A percentile compares a stretch with the other conserved stretches of the same genome.
Evolutionary conservation across 2,113 vertebrate species (phyloP).

Genomic region (Lepus europaeus): DNA sequence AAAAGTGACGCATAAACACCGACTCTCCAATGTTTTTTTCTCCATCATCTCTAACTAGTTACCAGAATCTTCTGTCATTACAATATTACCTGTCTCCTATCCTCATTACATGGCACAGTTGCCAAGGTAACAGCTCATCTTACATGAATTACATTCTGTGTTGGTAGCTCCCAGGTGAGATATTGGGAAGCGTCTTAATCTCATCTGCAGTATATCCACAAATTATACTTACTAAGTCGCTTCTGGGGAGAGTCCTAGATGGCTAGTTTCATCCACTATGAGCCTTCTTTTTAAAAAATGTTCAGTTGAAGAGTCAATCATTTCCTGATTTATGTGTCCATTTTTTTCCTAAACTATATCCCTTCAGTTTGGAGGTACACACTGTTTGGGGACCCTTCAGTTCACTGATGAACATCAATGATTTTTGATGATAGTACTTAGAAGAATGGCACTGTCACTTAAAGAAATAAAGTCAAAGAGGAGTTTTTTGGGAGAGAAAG

Average conservation of each 20-base stretch:
- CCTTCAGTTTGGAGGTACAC: constrained; percentile 58
- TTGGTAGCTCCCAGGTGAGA: constrained; percentile 75
- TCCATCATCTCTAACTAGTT: constrained; percentile 61
- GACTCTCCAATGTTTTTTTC: constrained; percentile 40
- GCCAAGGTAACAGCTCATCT: constrained; percentile 78
- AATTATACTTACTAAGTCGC: constrained; percentile 77
- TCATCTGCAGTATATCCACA: constrained; percentile 74
- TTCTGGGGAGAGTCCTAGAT: constrained; percentile 68
- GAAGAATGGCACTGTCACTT: constrained; percentile 37
- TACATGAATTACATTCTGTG: constrained; percentile 70
- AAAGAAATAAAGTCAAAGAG: constrained; percentile 66
- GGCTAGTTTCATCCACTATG: constrained; percentile 69
- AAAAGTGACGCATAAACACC: constrained; percentile 41
- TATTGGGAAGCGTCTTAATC: constrained; percentile 75
- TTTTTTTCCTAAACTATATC: constrained; percentile 63
- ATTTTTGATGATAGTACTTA: constrained; percentile 34
- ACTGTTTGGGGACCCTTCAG: constrained; percentile 22
- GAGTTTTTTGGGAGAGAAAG: constrained; percentile 20
- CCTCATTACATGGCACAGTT: constrained; percentile 74
- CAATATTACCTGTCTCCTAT: constrained; percentile 69
- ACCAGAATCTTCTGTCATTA: constrained; percentile 70
- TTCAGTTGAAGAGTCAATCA: constrained; percentile 62
- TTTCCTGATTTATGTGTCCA: constrained; percentile 62
- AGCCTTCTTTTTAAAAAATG: constrained; percentile 1
- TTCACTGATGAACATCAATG: constrained; percentile 50